Evolutionary conservation across 53 echinoderm and acorn worm species (phyloP).

Genomic region (Echinometra lucunter): DNA sequence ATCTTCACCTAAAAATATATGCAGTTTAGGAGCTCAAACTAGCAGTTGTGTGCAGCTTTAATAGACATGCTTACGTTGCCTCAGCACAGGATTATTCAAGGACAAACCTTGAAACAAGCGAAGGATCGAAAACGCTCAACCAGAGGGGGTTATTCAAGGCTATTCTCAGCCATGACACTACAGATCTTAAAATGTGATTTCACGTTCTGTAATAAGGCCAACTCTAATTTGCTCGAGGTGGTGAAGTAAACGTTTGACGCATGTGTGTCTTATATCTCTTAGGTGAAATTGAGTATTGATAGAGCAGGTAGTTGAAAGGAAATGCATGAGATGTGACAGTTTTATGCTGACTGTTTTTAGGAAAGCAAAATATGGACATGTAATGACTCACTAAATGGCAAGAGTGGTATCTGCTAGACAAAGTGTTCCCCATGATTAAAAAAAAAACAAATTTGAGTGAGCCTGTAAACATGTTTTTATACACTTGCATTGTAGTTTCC

Average conservation of each 20-base stretch:
- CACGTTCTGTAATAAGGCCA: conserved; percentile 12
- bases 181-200: conserved; percentile 31
- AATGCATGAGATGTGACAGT: neutral
- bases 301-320: conserved; percentile 2
- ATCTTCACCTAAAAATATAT: neutral
- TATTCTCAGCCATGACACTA: neutral
- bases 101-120: neutral
- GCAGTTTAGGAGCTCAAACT: neutral
- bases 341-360: neutral
- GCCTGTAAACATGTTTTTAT: too few relatives aligned
- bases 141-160: neutral
- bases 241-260: neutral
- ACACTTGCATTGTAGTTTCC: too few relatives aligned
- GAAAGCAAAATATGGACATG: neutral
- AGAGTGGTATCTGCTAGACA: too few relatives aligned
- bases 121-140: neutral
- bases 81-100: neutral
- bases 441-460: too few relatives aligned
- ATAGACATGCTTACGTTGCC: neutral
- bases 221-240: conserved; percentile 16
- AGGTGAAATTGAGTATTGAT: neutral
- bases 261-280: conserved; percentile 20
- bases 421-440: too few relatives aligned
- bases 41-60: neutral
- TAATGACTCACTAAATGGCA: too few relatives aligned